These are phyloP conservation scores for Lochmaea crataegi DNA, from an alignment of 2,888 invertebrate species.

Conservation along the genomic window DNA sequence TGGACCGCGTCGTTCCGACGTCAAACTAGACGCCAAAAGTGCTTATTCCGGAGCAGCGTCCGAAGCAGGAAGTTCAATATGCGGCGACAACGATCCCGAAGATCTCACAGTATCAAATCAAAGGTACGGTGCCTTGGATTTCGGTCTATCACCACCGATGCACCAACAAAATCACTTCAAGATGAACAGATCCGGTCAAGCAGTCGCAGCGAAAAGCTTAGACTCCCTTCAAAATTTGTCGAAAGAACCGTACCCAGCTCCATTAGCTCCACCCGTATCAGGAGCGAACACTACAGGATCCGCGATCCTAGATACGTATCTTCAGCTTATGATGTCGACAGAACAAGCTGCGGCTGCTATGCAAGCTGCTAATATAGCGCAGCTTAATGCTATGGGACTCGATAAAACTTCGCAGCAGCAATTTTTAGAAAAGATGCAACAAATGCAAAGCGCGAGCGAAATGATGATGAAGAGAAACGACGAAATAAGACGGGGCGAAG, in stretches of 20 bases:
- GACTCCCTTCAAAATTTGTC: conserved; percentile 73
- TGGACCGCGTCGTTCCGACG: conserved; percentile 80
- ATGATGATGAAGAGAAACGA: conserved; percentile 68
- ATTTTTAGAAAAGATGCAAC: conserved; percentile 74
- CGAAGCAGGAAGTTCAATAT: conserved; percentile 78
- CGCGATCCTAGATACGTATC: conserved; percentile 86
- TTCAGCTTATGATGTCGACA: conserved; percentile 77
- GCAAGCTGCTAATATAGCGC: conserved; percentile 83
- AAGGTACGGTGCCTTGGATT: conserved; percentile 61
- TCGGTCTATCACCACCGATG: conserved; percentile 68
- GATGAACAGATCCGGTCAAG: conserved; percentile 64
- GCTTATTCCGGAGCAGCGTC: conserved; percentile 74
- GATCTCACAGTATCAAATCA: conserved; percentile 80
- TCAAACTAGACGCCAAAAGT: conserved; percentile 82
- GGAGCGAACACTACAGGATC: conserved; percentile 73
- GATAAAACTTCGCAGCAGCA: conserved; percentile 69
- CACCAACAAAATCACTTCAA: conserved; percentile 62
- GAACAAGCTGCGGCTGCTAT: conserved; percentile 78
- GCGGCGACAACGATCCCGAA: conserved; percentile 86
- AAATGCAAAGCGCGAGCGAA: conserved; percentile 70
- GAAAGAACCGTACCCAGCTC: conserved; percentile 78
- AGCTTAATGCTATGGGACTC: conserved; percentile 75
- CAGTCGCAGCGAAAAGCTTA: conserved; percentile 76
- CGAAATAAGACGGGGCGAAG: conserved; percentile 65
- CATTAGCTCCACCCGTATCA: conserved; percentile 64